Conservation (phyloP, 2,888 invertebrate genomes). For the Camptogramma bilineatum region DNA sequence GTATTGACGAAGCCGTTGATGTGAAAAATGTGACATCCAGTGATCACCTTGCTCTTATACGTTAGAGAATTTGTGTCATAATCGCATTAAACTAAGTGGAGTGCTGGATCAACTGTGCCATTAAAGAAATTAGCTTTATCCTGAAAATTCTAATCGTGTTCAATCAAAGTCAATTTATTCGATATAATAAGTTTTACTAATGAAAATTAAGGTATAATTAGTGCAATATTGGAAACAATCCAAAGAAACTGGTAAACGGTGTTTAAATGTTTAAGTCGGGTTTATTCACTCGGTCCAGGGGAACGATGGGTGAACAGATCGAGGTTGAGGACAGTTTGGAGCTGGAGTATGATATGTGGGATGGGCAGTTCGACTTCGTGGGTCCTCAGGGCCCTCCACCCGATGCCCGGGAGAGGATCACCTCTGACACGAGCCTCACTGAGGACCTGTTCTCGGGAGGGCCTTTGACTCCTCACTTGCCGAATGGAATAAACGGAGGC, state of each 20-base stretch:
- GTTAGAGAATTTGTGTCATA: slow-evolving; percentile 54
- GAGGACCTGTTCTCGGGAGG: slow-evolving; percentile 80
- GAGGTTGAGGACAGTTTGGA: slow-evolving; percentile 87
- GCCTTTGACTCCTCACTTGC: slow-evolving; percentile 77
- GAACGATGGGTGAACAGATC: slow-evolving; percentile 75
- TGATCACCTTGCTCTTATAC: slow-evolving; percentile 55
- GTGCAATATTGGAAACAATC: slow-evolving; percentile 76
- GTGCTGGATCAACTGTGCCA: slow-evolving; percentile 67
- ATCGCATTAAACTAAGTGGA: slow-evolving; percentile 51
- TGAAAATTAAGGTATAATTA: slow-evolving; percentile 50
- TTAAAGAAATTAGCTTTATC: slow-evolving; percentile 69
- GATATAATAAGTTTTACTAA: slow-evolving; percentile 56
- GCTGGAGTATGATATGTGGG: slow-evolving; percentile 95
- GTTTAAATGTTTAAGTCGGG: slow-evolving; percentile 81
- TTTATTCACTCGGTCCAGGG: slow-evolving; percentile 74
- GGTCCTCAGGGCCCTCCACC: slow-evolving; percentile 84
- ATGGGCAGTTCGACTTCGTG: slow-evolving; percentile 94
- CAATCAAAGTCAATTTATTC: slow-evolving; percentile 64
- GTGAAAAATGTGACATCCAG: slow-evolving; percentile 69
- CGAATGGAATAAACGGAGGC: slow-evolving; percentile 81
- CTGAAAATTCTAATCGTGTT: slow-evolving; percentile 69
- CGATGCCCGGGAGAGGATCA: slow-evolving; percentile 67
- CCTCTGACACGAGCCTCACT: slow-evolving; percentile 73
- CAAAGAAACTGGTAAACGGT: slow-evolving; percentile 65
- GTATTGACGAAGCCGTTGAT: slow-evolving; percentile 48